Evolutionary conservation across 2,113 vertebrate genomes (phyloP), one percentile per base, ranked within the genome.

Genomic region (Mustela lutreola): DNA sequence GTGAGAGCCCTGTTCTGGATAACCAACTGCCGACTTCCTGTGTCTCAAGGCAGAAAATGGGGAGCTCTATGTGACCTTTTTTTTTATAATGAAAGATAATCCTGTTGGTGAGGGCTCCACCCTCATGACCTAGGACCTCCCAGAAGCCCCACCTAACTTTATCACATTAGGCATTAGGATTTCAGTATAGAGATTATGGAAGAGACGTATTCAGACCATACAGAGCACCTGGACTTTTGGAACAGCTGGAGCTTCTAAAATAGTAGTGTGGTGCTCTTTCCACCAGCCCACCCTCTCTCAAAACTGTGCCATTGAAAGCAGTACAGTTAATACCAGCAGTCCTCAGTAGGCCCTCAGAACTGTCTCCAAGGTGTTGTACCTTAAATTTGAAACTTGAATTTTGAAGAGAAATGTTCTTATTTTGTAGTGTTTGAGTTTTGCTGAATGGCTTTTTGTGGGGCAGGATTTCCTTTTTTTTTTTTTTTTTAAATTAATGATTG

Each of bases 371-470:
- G 75, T 26, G 8, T 84, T 56, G 28, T 14, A 71, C 15, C 21
- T 63, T 87, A 5, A 81, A 26, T 91, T 81, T 75, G 73, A 42
- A 87, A 82, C 24, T 62, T 65, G 45, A 63, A 63, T 75, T 92
- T 60, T 75, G 89, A 65, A 89, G 45, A 58, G 19, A 67, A 85
- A n/a, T n/a, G 42, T 62, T 79, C 53, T 94, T 94, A 12, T 82
- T 93, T 60, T 82, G 45, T 65, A 87, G 16, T 53, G n/a, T 67
- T 95, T 87, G 58, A 14, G 7, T 96, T 81, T 88, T 70, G 36
- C 67, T 88, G 18, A 76, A 33, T 94, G 76, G 15, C 33, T 87
- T 56, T 71, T 71, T 70, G 33, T 67, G 31, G 6, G 28, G 26
- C 16, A 7, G 24, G 21, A 45, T 70, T 39, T 28, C 42, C 16